phyloP scores from a whole-genome alignment of 2,888 invertebrate genomes.

The Andricus quercusramuli region DNA sequence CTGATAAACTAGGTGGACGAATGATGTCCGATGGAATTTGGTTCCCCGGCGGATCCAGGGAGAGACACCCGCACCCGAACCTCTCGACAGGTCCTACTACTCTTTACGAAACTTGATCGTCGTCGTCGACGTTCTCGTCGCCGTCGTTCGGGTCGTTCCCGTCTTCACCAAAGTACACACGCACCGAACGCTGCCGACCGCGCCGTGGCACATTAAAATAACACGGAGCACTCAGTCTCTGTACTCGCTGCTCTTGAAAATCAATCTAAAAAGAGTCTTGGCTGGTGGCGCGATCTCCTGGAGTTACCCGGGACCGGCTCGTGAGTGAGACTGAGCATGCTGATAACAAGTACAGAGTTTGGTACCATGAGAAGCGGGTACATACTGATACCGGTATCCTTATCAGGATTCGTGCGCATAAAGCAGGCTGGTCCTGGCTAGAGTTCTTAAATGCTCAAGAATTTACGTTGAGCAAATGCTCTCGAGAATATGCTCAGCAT shows the following conservation, averaged over 20 bases:
- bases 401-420: conserved; percentile 2
- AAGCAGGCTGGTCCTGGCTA: neutral
- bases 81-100: conserved; percentile 51
- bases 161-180: conserved; percentile 57
- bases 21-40: neutral
- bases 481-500: too few species aligned
- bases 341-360: neutral
- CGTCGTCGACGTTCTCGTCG: conserved; percentile 46
- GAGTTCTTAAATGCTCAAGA: too few species aligned
- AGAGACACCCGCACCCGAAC: conserved; percentile 66
- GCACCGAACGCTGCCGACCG: conserved; percentile 67
- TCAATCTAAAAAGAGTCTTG: conserved; percentile 74
- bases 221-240: conserved; percentile 60
- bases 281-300: conserved; percentile 69
- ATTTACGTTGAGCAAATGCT: too few species aligned
- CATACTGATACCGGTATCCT: neutral
- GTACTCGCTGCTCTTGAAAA: conserved; percentile 75
- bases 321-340: neutral
- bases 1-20: neutral
- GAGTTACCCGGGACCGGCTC: neutral
- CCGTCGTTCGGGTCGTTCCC: conserved; percentile 42
- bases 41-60: conserved; percentile 46
- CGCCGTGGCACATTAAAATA: conserved; percentile 73
- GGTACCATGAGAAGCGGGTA: neutral
- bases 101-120: conserved; percentile 36